Evolutionary conservation across 2,888 invertebrate genomes (phyloP).

Genomic region (Nudaria mundana): DNA sequence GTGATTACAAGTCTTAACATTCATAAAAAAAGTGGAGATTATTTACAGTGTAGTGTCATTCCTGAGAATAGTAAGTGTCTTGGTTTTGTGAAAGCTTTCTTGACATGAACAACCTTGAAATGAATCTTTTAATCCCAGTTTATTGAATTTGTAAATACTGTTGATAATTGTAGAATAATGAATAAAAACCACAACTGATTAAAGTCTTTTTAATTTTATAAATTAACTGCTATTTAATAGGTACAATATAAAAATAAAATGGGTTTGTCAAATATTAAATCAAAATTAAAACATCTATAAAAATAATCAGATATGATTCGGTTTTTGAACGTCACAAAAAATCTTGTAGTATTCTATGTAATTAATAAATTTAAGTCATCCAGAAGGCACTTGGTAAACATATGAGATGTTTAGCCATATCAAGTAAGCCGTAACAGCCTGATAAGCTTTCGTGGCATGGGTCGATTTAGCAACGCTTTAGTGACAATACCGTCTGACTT

Average conservation of each 20-base stretch:
- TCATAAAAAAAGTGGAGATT: no score
- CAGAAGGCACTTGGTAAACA: neutral
- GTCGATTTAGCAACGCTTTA: conserved; percentile 7
- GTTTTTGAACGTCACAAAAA: neutral
- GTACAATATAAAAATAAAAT: neutral
- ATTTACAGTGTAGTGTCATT: no score
- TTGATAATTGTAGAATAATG: conserved; percentile 8
- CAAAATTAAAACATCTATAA: no score
- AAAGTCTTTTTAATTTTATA: neutral
- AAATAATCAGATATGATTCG: neutral
- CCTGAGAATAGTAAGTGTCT: neutral
- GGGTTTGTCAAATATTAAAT: neutral
- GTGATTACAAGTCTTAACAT: no score
- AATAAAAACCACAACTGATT: neutral
- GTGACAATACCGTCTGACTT: conserved; percentile 11
- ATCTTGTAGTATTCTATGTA: neutral
- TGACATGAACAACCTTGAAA: no score
- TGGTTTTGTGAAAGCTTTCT: neutral
- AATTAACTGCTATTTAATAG: neutral
- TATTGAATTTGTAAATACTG: conserved; percentile 27
- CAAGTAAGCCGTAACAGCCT: conserved; percentile 2
- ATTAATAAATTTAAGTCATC: neutral
- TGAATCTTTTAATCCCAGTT: neutral
- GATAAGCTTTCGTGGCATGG: conserved; percentile 9
- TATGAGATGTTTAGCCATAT: neutral